phyloP scores from a whole-genome alignment of 2,113 vertebrate species.

The Eupsittula cactorum region DNA sequence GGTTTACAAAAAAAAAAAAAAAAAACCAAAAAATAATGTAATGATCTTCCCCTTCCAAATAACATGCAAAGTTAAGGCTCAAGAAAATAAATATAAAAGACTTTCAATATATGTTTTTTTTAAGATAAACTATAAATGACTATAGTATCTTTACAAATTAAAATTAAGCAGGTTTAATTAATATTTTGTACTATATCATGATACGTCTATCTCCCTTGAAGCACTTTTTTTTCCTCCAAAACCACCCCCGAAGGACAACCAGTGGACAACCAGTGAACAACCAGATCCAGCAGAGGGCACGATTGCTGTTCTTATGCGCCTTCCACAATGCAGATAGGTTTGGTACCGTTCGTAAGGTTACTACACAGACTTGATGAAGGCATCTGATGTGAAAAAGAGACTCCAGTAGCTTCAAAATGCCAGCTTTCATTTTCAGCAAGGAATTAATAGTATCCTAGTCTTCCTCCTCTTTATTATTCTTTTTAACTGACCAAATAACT shows the following conservation, averaged over 20 bases:
- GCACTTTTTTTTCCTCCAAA: fast-evolving
- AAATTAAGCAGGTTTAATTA: not conserved
- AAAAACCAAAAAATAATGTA: not conserved
- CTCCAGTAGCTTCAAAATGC: not conserved
- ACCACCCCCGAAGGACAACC: fast-evolving
- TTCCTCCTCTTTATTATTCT: not conserved
- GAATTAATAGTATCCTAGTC: not conserved
- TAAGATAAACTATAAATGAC: not conserved
- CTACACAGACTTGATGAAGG: not conserved
- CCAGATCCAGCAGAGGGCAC: constrained; percentile 70
- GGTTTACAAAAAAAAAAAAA: too few relatives aligned
- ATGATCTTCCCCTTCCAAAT: fast-evolving
- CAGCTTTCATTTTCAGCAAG: not conserved
- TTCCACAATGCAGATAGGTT: not conserved
- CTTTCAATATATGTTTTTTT: fast-evolving
- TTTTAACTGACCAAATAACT: not conserved
- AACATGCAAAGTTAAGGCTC: not conserved
- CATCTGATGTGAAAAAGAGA: fast-evolving
- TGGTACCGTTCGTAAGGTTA: not conserved
- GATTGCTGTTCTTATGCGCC: not conserved
- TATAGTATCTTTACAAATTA: fast-evolving
- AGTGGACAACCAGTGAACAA: not conserved
- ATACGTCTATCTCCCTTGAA: fast-evolving
- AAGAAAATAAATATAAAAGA: not conserved
- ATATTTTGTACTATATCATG: not conserved